Evolutionary conservation across 2,888 invertebrate genomes (phyloP).

Genomic region (Dynastes maya): DNA sequence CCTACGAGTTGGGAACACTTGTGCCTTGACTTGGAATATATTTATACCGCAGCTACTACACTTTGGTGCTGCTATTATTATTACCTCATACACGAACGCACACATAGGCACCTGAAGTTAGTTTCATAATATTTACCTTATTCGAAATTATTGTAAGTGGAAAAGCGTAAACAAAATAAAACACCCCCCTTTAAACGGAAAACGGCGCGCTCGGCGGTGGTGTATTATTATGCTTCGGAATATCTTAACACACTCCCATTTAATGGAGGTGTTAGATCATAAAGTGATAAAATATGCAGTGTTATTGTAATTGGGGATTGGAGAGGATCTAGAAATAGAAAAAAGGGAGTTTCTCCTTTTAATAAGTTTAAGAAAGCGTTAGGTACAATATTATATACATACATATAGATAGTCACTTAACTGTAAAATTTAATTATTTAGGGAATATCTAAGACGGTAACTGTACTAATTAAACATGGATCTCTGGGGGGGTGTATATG

Average conservation of each 20-base stretch:
- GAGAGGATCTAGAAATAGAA: neutral
- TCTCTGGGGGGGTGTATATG: constrained; percentile 67
- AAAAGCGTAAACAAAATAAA: constrained; percentile 5
- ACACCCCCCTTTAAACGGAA: neutral
- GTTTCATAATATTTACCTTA: constrained; percentile 26
- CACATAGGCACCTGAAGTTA: neutral
- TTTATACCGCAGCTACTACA: constrained; percentile 14
- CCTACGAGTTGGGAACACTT: neutral
- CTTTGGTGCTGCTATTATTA: neutral
- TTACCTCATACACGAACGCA: too few species aligned
- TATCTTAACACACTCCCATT: constrained; percentile 3
- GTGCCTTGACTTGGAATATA: constrained; percentile 7
- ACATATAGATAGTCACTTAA: constrained; percentile 61
- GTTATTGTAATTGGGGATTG: neutral
- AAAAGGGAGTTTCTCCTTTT: constrained; percentile 1
- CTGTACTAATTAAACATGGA: constrained; percentile 66
- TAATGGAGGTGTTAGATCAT: neutral
- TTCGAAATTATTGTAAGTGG: constrained; percentile 20
- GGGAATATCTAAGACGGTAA: constrained; percentile 66
- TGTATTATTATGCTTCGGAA: constrained; percentile 10
- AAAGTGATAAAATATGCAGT: constrained; percentile 1
- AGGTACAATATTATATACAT: constrained; percentile 55
- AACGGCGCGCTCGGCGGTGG: neutral
- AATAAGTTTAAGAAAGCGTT: constrained; percentile 5
- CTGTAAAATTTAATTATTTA: constrained; percentile 65